Evolutionary conservation across 2,797 vertebrate genomes (phyloP).

Genomic region (Liasis olivaceus): DNA sequence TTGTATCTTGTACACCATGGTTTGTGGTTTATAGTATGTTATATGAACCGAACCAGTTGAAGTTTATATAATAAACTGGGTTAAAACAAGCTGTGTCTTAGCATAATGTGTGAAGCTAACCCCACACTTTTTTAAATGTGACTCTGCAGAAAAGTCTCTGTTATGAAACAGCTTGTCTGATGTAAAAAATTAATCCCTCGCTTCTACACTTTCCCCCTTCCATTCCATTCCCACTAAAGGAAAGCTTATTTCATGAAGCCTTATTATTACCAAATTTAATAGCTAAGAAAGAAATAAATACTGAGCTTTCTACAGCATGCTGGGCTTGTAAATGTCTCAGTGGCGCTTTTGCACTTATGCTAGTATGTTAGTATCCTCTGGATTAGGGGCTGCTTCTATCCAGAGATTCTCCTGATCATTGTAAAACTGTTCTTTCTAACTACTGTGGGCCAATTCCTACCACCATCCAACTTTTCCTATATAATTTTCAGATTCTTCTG

Average conservation of each 20-base stretch:
- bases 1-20: not conserved
- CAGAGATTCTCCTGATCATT: not conserved
- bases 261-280: not conserved
- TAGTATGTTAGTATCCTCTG: not conserved
- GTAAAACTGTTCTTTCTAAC: not conserved
- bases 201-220: not conserved
- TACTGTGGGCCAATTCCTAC: not conserved
- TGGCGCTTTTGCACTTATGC: not conserved
- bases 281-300: not conserved
- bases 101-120: not conserved
- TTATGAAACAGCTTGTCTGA: not conserved
- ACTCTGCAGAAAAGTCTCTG: not conserved
- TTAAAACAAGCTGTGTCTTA: not conserved
- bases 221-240: not conserved
- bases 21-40: not conserved
- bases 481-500: not conserved
- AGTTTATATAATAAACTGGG: not conserved
- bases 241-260: not conserved
- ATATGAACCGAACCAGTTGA: not conserved
- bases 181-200: not conserved
- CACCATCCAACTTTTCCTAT: not conserved
- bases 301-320: not conserved
- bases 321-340: not conserved
- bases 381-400: not conserved
- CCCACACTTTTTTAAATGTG: not conserved